Percentiles rank a stretch among this genome's conserved stretches.
Conservation (phyloP, 2,113 vertebrate genomes). For the Struthidea cinerea region DNA sequence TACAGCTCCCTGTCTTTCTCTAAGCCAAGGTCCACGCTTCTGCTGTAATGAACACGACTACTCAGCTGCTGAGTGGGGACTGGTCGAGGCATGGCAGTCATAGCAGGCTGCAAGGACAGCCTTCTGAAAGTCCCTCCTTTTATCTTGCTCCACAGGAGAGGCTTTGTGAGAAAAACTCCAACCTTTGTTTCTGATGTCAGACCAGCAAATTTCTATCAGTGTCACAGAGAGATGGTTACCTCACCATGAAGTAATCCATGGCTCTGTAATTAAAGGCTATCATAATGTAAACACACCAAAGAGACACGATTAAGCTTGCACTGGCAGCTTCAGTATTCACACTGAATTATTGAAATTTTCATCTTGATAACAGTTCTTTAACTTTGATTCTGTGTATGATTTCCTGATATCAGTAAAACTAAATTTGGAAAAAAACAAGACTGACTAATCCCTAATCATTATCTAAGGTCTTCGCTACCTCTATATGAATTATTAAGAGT, state of each 20-base stretch:
- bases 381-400: not conserved
- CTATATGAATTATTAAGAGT: not conserved
- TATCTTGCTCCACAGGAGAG: not conserved
- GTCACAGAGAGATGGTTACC: not conserved
- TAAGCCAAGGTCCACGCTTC: not conserved
- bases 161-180: not conserved
- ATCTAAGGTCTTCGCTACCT: not conserved
- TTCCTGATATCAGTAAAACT: not conserved
- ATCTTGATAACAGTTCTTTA: not conserved
- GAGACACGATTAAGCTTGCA: not conserved
- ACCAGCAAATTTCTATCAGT: not conserved
- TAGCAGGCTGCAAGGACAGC: not conserved
- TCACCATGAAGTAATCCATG: not conserved
- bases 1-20: not conserved
- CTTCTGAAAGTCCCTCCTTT: not conserved
- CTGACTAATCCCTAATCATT: not conserved
- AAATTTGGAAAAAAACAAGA: not conserved
- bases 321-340: not conserved
- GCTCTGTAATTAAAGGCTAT: not conserved
- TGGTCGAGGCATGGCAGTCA: rapidly evolving
- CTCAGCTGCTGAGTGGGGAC: not conserved
- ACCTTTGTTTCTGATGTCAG: not conserved
- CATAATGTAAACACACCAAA: not conserved
- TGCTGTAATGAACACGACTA: not conserved
- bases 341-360: not conserved